These are phyloP conservation scores for Bembecia ichneumoniformis DNA, from an alignment of 2,888 invertebrate genomes.

Conservation along the genomic window DNA sequence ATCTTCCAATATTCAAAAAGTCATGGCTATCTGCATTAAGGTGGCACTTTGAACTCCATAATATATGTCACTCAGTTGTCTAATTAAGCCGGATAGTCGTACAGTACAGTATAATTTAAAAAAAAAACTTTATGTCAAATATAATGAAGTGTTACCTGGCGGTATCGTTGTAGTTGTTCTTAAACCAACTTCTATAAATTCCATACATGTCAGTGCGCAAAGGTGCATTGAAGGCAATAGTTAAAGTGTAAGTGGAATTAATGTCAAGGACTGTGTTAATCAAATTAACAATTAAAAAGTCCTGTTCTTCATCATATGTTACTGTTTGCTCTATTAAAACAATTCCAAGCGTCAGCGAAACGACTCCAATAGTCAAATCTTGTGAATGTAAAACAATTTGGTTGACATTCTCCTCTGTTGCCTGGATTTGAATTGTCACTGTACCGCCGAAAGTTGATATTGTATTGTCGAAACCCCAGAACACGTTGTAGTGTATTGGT, in stretches of 20 bases:
- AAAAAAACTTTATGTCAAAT: too few relatives aligned
- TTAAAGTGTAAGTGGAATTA: conserved; percentile 28
- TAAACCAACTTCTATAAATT: conserved; percentile 56
- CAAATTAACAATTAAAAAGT: conserved; percentile 34
- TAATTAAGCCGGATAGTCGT: too few relatives aligned
- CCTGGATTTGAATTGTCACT: conserved; percentile 38
- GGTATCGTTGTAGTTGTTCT: conserved; percentile 20
- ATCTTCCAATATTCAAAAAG: too few relatives aligned
- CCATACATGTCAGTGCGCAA: conserved; percentile 57
- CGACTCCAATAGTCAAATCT: conserved; percentile 34
- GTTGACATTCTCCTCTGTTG: conserved; percentile 31
- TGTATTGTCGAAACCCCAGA: conserved; percentile 33
- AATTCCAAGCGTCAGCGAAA: conserved; percentile 30
- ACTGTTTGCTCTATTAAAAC: conserved; percentile 12
- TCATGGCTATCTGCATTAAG: too few relatives aligned
- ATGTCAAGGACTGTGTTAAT: conserved; percentile 21
- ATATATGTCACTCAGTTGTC: too few relatives aligned
- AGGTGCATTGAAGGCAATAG: conserved; percentile 30
- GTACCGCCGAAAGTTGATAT: conserved; percentile 36
- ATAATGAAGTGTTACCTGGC: conserved; percentile 24
- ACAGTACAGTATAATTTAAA: too few relatives aligned
- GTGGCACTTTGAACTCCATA: too few relatives aligned
- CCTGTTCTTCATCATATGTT: conserved; percentile 20
- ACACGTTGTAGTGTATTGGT: conserved; percentile 66
- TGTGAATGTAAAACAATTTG: conserved; percentile 47